Conservation (phyloP, 2,797 vertebrate genomes). For the Poecilia picta region DNA sequence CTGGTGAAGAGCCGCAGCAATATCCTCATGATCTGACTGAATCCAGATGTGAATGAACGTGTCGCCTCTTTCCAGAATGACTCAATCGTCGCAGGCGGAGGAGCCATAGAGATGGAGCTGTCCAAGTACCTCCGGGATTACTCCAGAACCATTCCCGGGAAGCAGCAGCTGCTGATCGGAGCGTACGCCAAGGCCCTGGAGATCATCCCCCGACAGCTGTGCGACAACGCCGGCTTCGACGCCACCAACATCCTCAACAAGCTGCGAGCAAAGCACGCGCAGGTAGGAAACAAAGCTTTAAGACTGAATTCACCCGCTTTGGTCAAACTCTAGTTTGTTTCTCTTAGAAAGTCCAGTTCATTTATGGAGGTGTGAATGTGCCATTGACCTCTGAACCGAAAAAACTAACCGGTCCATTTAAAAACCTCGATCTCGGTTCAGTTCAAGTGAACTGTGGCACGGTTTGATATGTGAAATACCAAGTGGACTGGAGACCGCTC, state of each 20-base stretch:
- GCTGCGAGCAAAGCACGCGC: conserved; percentile 93
- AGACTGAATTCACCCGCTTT: neutral
- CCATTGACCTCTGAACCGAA: no score
- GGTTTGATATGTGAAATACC: no score
- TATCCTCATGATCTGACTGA: neutral
- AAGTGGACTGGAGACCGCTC: no score
- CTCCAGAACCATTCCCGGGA: conserved; percentile 96
- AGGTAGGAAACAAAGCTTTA: conserved; percentile 77
- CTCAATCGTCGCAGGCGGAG: conserved; percentile 93
- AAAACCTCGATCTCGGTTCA: no score
- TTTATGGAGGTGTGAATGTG: no score
- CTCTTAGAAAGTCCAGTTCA: no score
- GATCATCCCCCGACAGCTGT: conserved; percentile 96
- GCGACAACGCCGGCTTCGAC: conserved; percentile 97
- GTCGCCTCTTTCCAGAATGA: conserved; percentile 85
- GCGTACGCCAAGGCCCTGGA: conserved; percentile 97
- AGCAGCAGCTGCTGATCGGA: conserved; percentile 96
- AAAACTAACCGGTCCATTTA: no score
- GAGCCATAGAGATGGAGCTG: conserved; percentile 98
- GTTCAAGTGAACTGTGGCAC: no score
- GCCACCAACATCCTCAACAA: conserved; percentile 99
- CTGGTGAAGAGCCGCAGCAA: neutral
- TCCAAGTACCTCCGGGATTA: conserved; percentile 95
- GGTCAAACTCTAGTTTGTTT: no score
- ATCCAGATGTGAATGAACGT: neutral